Percentiles rank a stretch among this genome's conserved stretches.
Conservation (phyloP, 2,888 invertebrate species). For the Plebejus anna region DNA sequence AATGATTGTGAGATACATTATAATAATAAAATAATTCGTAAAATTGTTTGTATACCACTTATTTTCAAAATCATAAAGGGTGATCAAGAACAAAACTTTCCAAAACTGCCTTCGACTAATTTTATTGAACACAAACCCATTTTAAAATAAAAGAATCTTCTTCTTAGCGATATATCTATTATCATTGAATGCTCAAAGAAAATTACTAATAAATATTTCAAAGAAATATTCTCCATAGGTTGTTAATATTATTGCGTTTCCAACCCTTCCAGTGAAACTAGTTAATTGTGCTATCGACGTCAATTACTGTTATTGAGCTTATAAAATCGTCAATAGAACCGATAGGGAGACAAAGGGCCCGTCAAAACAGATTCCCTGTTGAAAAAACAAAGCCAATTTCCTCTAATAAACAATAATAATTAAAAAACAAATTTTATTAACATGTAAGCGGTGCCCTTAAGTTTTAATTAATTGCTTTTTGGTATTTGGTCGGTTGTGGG, state of each 20-base stretch:
- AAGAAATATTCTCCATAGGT: slow-evolving; percentile 37
- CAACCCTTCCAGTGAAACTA: slow-evolving; percentile 58
- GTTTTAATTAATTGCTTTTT: slow-evolving; percentile 70
- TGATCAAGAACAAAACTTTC: background rate
- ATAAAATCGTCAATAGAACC: slow-evolving; percentile 76
- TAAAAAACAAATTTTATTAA: slow-evolving; percentile 73
- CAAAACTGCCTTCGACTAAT: background rate
- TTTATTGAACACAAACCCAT: background rate
- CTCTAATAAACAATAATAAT: slow-evolving; percentile 74
- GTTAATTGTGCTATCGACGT: slow-evolving; percentile 72
- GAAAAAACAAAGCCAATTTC: slow-evolving; percentile 74
- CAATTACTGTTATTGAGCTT: slow-evolving; percentile 76
- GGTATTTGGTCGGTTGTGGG: slow-evolving; percentile 50
- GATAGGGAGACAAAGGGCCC: slow-evolving; percentile 62
- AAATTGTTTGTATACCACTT: background rate
- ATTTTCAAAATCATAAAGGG: background rate
- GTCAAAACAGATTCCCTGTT: slow-evolving; percentile 53
- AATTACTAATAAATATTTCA: slow-evolving; percentile 27
- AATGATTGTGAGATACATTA: background rate
- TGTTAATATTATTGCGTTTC: slow-evolving; percentile 41
- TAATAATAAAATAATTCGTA: background rate
- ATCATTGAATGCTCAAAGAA: slow-evolving; percentile 22
- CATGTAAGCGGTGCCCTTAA: slow-evolving; percentile 57
- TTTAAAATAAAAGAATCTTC: slow-evolving; percentile 27
- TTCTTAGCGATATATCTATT: slow-evolving; percentile 19